These are phyloP conservation scores for Drosophila meridiana DNA, from an alignment of 2,888 invertebrate genomes.

Conservation along the genomic window DNA sequence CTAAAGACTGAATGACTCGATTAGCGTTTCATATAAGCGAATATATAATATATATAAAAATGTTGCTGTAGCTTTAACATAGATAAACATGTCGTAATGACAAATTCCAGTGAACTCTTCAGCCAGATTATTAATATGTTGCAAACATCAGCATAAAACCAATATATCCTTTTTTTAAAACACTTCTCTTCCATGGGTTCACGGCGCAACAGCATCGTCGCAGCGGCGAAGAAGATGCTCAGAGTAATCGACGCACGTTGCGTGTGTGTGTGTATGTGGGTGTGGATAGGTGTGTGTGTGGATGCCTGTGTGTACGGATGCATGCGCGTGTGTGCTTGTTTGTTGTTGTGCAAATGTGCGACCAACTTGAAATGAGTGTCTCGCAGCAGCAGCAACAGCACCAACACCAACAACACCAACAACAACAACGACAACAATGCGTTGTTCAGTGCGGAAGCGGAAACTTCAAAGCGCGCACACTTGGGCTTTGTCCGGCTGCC, in stretches of 20 bases:
- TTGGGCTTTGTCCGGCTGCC: conserved; percentile 69
- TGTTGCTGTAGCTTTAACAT: rapidly evolving
- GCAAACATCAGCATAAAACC: background rate
- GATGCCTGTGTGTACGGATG: background rate
- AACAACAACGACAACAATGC: conserved; percentile 49
- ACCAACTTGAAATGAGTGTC: conserved; percentile 76
- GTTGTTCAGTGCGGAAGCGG: conserved; percentile 73
- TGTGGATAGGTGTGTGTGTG: background rate
- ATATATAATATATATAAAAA: background rate
- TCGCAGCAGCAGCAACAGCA: conserved; percentile 33
- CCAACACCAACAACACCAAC: conserved; percentile 11
- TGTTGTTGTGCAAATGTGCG: conserved; percentile 59
- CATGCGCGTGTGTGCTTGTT: conserved; percentile 21
- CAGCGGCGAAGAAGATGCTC: conserved; percentile 43
- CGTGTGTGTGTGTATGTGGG: background rate
- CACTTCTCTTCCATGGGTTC: background rate
- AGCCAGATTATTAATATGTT: too few species aligned
- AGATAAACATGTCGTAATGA: background rate
- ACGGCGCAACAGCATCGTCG: conserved; percentile 6
- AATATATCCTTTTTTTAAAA: background rate
- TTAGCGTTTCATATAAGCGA: background rate
- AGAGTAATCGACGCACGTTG: conserved; percentile 26
- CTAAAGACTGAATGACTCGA: background rate
- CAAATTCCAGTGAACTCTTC: background rate
- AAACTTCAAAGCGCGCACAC: conserved; percentile 78